Conservation (phyloP, 2,113 vertebrate species). For the Pleuronectes platessa region DNA sequence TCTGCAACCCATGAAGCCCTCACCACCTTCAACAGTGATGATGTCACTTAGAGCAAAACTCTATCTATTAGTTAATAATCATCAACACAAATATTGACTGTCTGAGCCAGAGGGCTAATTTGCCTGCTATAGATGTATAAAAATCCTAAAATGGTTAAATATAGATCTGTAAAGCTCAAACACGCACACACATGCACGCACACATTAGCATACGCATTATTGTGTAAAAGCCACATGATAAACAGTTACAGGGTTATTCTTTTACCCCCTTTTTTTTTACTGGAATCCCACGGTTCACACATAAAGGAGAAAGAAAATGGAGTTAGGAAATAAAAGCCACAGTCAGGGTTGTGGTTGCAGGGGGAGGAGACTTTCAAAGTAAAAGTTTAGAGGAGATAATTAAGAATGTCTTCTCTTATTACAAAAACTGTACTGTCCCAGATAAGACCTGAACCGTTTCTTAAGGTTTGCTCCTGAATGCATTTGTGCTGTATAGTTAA, state of each 20-base stretch:
- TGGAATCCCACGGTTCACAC: slow-evolving; percentile 35
- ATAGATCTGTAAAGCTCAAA: background rate
- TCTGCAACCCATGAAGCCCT: too few species aligned
- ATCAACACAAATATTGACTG: background rate
- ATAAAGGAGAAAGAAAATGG: slow-evolving; percentile 30
- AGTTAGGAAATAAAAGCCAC: slow-evolving; percentile 38
- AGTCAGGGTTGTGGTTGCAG: slow-evolving; percentile 5
- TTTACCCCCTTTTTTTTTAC: slow-evolving; percentile 23
- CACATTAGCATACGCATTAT: background rate
- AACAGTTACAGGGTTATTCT: slow-evolving; percentile 34
- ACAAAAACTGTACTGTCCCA: background rate
- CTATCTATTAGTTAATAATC: too few species aligned
- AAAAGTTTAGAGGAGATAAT: slow-evolving; percentile 6
- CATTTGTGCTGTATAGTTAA: background rate
- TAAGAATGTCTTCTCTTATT: background rate
- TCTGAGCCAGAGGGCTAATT: too few species aligned
- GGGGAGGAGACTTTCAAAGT: slow-evolving; percentile 28
- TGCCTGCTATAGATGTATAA: too few species aligned
- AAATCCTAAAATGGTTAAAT: too few species aligned
- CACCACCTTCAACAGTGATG: too few species aligned
- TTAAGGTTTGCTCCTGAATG: background rate
- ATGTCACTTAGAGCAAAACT: background rate
- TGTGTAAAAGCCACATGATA: slow-evolving; percentile 17
- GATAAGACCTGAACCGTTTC: background rate
- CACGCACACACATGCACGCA: background rate